A percentile compares a stretch with the other conserved stretches of the same genome.
Evolutionary conservation across 2,113 vertebrate species (phyloP).

Genomic region (Gracilinanus agilis): DNA sequence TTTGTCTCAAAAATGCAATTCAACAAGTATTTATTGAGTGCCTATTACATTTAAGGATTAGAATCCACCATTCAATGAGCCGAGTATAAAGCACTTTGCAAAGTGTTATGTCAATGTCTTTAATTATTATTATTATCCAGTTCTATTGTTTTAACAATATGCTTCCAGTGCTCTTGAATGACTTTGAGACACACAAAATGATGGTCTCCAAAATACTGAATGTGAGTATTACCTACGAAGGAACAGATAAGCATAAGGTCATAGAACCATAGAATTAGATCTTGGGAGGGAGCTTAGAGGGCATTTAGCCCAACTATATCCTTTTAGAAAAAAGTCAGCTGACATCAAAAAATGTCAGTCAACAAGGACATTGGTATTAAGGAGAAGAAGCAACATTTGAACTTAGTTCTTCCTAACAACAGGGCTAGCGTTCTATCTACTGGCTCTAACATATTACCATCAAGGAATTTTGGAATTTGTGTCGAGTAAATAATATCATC

Average conservation of each 20-base stretch:
- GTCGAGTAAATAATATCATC: background rate
- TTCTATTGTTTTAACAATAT: background rate
- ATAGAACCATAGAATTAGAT: background rate
- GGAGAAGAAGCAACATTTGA: background rate
- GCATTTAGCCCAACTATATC: background rate
- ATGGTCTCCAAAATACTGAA: background rate
- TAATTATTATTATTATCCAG: no score
- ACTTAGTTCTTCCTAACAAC: background rate
- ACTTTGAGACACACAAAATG: background rate
- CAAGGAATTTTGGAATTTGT: background rate
- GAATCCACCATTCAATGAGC: background rate
- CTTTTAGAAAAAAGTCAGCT: background rate
- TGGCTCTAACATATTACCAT: background rate
- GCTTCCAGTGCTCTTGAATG: background rate
- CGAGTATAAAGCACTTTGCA: background rate
- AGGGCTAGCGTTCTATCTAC: background rate
- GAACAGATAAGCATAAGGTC: background rate
- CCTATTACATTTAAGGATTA: background rate
- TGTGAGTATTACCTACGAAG: background rate
- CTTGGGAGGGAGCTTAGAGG: background rate
- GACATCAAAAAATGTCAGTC: background rate
- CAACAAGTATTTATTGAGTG: background rate
- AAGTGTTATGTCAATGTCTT: background rate
- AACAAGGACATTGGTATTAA: background rate
- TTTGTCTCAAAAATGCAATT: background rate